These are phyloP conservation scores for Xylota sylvarum DNA, from an alignment of 2,888 invertebrate species.

Conservation along the genomic window DNA sequence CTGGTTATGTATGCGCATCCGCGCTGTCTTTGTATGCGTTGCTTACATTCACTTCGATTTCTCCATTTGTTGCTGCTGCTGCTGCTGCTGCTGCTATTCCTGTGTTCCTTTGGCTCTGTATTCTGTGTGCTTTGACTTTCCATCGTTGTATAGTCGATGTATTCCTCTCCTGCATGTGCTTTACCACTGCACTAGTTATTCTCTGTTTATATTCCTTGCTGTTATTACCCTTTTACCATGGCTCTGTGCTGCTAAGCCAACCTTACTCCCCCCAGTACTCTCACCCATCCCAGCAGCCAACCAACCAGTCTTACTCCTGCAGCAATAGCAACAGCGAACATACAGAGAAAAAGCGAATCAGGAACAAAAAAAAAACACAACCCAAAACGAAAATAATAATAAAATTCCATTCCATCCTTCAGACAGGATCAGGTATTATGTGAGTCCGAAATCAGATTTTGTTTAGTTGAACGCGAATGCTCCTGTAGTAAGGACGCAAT, in stretches of 20 bases:
- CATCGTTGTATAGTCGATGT: constrained; percentile 34
- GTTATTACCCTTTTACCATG: constrained; percentile 76
- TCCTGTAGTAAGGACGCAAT: constrained; percentile 84
- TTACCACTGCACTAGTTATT: constrained; percentile 72
- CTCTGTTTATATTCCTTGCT: constrained; percentile 75
- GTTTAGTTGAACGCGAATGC: constrained; percentile 83
- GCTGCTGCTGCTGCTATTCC: constrained; percentile 47
- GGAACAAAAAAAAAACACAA: constrained; percentile 31
- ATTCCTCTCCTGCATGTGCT: constrained; percentile 65
- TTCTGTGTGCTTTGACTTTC: constrained; percentile 51
- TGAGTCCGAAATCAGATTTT: constrained; percentile 76
- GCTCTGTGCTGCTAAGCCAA: constrained; percentile 60
- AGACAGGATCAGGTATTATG: constrained; percentile 77
- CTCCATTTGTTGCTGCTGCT: constrained; percentile 69
- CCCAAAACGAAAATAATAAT: constrained; percentile 75
- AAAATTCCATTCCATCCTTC: constrained; percentile 74
- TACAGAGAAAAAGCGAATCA: constrained; percentile 61
- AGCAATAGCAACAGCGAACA: constrained; percentile 75
- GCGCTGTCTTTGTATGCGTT: constrained; percentile 49
- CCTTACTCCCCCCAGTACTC: constrained; percentile 12
- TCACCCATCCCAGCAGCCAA: constrained; percentile 41
- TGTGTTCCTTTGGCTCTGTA: constrained; percentile 58
- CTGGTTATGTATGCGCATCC: constrained; percentile 78
- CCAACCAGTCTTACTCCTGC: constrained; percentile 71
- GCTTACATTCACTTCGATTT: constrained; percentile 71